Evolutionary conservation across 2,113 vertebrate genomes (phyloP), one percentile per base, ranked within the genome.

Genomic region (Strix uralensis): DNA sequence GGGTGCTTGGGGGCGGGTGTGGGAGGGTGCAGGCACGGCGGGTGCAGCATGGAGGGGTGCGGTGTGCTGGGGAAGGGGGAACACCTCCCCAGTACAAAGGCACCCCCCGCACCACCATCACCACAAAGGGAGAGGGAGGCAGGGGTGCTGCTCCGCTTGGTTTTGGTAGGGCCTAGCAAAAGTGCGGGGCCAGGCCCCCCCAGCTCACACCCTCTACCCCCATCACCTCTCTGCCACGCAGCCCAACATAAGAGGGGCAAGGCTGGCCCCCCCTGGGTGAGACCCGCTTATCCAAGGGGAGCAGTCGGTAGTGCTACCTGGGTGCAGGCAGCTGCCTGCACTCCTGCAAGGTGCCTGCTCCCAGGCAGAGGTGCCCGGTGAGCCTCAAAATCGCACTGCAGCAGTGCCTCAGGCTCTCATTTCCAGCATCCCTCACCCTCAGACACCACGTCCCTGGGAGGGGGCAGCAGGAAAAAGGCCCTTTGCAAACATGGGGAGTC

Each of bases 391-490:
- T 25, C 3, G 0, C 42, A 6, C 38, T 36, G 42, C 38, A n/a
- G 38, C 57, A 34, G 38, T 58, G 42, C n/a, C 21, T 49, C 3
- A 1, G 27, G 27, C 34, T 77, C 12, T 55, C 5, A 0, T 65
- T 63, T 30, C 40, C 44, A 29, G 8, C 21, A n/a, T 5, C 19
- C 1, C 2, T 42, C 52, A 38, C 19, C 16, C 40, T 11, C 7
- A 11, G 2, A 0, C 25, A 11, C n/a, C 4, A 0, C 4, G 2
- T 23, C 25, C 46, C 19, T 46, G 25, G 32, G 29, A 84, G 5
- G 11, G 30, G 17, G 7, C 0, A 69, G 29, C 42, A 3, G 44
- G 46, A 47, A 81, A 63, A 66, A 61, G 9, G 55, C 8, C 59
- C 23, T 30, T 65, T 44, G 62, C 3, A 2, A 57, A 65, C 8